Conservation (phyloP, 2,888 invertebrate species). For the Andrena chrysosceles region DNA sequence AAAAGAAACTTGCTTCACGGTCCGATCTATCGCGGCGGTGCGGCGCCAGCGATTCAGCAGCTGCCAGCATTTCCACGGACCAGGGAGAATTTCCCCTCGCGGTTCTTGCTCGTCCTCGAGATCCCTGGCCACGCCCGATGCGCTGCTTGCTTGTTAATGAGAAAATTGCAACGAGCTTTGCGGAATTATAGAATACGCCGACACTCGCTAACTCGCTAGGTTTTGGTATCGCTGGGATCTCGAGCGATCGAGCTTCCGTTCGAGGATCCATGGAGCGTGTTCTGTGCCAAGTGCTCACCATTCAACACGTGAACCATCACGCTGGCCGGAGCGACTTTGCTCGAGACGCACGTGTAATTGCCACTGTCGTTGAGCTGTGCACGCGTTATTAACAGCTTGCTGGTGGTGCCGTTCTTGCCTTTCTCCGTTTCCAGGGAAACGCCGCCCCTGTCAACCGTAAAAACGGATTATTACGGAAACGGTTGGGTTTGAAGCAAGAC, state of each 20-base stretch:
- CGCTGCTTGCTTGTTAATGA: too few species aligned
- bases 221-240: conserved; percentile 7
- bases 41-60: background rate
- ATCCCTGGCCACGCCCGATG: too few species aligned
- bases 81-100: too few species aligned
- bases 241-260: conserved; percentile 6
- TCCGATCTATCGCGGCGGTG: background rate
- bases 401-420: conserved; percentile 92
- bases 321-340: conserved; percentile 87
- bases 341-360: conserved; percentile 95
- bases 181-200: too few species aligned
- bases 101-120: too few species aligned
- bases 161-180: too few species aligned
- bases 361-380: conserved; percentile 93
- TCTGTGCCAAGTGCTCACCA: conserved; percentile 75
- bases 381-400: conserved; percentile 92
- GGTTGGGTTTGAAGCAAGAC: too few species aligned
- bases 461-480: conserved; percentile 21
- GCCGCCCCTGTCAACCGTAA: conserved; percentile 88
- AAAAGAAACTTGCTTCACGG: conserved; percentile 52
- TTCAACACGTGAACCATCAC: conserved; percentile 81
- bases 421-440: conserved; percentile 94
- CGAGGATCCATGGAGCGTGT: background rate
- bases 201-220: too few species aligned
- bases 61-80: too few species aligned